Evolutionary conservation across 2,113 vertebrate species (phyloP), one percentile per base, ranked within the genome.

Genomic region (Fregetta grallaria): DNA sequence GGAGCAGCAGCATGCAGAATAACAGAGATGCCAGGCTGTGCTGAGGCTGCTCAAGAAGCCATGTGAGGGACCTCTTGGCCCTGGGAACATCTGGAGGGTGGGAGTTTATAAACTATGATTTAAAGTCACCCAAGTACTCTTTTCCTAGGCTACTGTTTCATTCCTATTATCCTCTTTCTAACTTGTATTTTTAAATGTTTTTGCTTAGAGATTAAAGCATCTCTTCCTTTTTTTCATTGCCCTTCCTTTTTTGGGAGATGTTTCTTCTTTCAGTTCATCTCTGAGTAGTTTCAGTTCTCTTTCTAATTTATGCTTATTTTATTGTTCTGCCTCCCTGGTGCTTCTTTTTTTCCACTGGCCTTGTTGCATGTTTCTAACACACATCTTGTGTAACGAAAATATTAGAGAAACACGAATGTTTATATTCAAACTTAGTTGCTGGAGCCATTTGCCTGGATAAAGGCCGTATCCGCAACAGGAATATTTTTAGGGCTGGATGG

Each of bases 241-340:
- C 27, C 72, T 91, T 93, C 90, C 86, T 92, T 93, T 94, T 95
- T n/a, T n/a, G 5, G 20, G 38, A 55, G 26, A 72, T 52, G 47
- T 87, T 96, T 93, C 95, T 92, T 89, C 70, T 97, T 97, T 96
- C 66, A 87, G 52, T 71, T 92, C 67, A 62, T 74, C 29, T 84
- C 72, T n/a, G 30, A 78, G 29, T 84, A 80, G 75, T 97, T 97
- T 95, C 94, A 59, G 85, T 96, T 97, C 96, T 92, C 68, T 86
- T 89, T 95, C 65, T 91, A 74, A 38, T 80, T 75, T 76, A 67
- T 92, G 45, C 59, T 90, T 71, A 59, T 76, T 90, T 87, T 94
- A 82, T 73, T 84, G 32, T 84, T 80, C 42, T 53, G 65, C 15
- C 11, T 85, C 75, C 19, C 34, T 67, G 13, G 55, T 72, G n/a